Conservation (phyloP, 2,113 vertebrate genomes). For the Engystomops pustulosus region DNA sequence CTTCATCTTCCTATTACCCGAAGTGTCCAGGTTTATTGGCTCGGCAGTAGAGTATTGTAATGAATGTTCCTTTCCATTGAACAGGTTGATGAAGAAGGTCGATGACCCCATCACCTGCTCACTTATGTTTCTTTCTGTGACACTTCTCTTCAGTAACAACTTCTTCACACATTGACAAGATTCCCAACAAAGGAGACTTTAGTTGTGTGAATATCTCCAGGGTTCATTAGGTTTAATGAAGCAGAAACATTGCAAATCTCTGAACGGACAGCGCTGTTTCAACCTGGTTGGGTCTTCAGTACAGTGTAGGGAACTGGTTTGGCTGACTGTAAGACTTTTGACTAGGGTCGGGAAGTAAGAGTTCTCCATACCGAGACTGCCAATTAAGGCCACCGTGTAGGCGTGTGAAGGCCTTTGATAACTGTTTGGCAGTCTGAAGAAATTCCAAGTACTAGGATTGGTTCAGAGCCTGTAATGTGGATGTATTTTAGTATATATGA, state of each 20-base stretch:
- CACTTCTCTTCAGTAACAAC: not conserved
- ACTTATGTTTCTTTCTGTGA: constrained; percentile 10
- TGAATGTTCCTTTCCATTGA: constrained; percentile 41
- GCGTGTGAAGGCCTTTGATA: too few species aligned
- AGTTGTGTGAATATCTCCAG: not conserved
- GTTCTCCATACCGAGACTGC: too few species aligned
- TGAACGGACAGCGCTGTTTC: too few species aligned
- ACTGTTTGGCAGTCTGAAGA: too few species aligned
- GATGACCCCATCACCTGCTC: constrained; percentile 11
- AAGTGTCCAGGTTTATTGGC: not conserved
- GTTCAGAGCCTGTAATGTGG: too few species aligned
- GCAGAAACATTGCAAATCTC: not conserved
- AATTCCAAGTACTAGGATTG: too few species aligned
- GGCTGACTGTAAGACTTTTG: too few species aligned
- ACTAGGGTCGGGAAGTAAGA: too few species aligned
- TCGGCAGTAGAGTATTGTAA: constrained; percentile 14
- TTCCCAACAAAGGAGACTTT: not conserved
- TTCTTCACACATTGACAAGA: not conserved
- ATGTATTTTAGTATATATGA: too few species aligned
- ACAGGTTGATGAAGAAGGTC: constrained; percentile 33
- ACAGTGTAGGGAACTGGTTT: too few species aligned
- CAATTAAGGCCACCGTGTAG: too few species aligned
- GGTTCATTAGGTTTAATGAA: constrained; percentile 11
- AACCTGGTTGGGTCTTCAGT: too few species aligned
- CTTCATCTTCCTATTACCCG: not conserved